Evolutionary conservation across 1,140 invertebrate species (phyloP).

Genomic region (Meloidogyne chitwoodi): DNA sequence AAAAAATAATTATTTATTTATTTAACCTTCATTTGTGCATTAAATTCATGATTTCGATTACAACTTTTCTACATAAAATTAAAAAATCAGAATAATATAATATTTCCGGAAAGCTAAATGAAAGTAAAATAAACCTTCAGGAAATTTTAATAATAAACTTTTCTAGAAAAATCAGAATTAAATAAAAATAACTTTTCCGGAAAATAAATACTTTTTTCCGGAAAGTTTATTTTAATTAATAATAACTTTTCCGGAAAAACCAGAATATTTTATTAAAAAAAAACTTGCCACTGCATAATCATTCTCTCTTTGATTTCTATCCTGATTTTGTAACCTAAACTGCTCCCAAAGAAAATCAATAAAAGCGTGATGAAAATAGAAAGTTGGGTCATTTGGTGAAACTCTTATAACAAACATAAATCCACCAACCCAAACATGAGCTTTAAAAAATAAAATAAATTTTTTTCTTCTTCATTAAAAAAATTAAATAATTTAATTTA

Average conservation of each 20-base stretch:
- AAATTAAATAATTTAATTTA: neutral
- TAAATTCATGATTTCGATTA: conserved; percentile 42
- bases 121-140: no score
- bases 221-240: neutral
- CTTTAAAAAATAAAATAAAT: conserved; percentile 2
- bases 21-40: conserved; percentile 49
- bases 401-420: conserved; percentile 60
- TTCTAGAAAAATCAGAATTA: no score
- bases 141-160: no score
- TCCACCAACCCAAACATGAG: conserved; percentile 59
- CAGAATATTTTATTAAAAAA: neutral
- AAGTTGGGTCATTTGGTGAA: conserved; percentile 44
- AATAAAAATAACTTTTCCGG: no score
- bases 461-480: neutral
- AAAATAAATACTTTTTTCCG: no score
- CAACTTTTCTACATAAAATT: conserved; percentile 49
- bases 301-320: conserved; percentile 47
- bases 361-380: conserved; percentile 61
- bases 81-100: neutral
- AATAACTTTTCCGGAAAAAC: neutral
- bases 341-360: conserved; percentile 61
- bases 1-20: neutral
- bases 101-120: neutral
- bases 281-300: conserved; percentile 52
- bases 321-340: conserved; percentile 56